Conservation (phyloP, 2,888 invertebrate genomes). For the Mythimna pallens region DNA sequence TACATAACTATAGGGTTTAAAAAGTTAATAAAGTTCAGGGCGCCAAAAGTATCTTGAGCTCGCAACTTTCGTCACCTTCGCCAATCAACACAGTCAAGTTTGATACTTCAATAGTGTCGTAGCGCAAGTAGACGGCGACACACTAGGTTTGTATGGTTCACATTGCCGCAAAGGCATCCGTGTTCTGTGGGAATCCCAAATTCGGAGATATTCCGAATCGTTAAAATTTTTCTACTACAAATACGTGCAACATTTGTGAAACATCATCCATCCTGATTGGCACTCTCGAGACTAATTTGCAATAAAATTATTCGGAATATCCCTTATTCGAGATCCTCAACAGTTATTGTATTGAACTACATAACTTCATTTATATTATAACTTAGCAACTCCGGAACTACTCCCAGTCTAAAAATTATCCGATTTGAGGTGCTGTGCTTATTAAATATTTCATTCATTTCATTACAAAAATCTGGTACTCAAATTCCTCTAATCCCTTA, state of each 20-base stretch:
- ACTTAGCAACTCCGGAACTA: conserved; percentile 41
- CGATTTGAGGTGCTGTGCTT: conserved; percentile 64
- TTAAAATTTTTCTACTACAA: conserved; percentile 3
- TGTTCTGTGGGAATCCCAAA: conserved; percentile 1
- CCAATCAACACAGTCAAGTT: neutral
- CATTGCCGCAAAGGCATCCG: neutral
- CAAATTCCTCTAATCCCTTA: conserved; percentile 64
- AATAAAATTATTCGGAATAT: conserved; percentile 22
- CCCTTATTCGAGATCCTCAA: neutral
- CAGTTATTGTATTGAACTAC: conserved; percentile 46
- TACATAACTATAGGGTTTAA: no score
- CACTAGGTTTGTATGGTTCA: neutral
- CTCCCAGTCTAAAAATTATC: conserved; percentile 63
- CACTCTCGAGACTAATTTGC: conserved; percentile 28
- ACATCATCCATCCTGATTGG: conserved; percentile 19
- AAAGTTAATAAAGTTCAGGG: neutral
- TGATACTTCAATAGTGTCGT: neutral
- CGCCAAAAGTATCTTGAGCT: neutral
- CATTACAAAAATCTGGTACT: conserved; percentile 62
- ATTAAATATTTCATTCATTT: conserved; percentile 43
- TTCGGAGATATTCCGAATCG: conserved; percentile 19
- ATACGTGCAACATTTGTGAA: conserved; percentile 21
- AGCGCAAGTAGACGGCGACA: neutral
- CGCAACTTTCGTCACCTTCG: neutral
- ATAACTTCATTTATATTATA: conserved; percentile 47